Evolutionary conservation across 2,888 invertebrate species (phyloP).

Genomic region (Electrophaes corylata): DNA sequence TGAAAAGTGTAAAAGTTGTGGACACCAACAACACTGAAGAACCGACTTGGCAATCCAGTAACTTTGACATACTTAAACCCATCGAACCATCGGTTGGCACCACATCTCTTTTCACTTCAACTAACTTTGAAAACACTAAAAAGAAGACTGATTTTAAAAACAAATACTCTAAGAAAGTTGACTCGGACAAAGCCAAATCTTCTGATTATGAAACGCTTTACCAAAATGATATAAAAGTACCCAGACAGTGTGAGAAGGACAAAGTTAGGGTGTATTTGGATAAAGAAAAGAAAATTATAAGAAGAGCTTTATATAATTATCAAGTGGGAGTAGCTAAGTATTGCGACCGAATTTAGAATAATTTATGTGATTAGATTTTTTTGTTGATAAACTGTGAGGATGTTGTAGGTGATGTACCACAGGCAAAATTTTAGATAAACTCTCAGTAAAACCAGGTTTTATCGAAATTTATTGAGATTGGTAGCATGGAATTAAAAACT

Average conservation of each 20-base stretch:
- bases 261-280: slow-evolving; percentile 66
- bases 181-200: slow-evolving; percentile 6
- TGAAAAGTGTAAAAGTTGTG: slow-evolving; percentile 63
- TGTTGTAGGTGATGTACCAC: too few relatives aligned
- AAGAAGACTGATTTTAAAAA: slow-evolving; percentile 5
- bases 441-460: too few relatives aligned
- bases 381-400: too few relatives aligned
- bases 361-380: neutral
- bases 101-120: slow-evolving; percentile 13
- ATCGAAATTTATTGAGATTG: too few relatives aligned
- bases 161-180: neutral
- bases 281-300: slow-evolving; percentile 58
- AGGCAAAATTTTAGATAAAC: too few relatives aligned
- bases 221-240: slow-evolving; percentile 58
- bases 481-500: too few relatives aligned
- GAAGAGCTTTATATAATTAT: slow-evolving; percentile 42
- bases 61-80: slow-evolving; percentile 19
- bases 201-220: slow-evolving; percentile 65
- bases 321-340: slow-evolving; percentile 48
- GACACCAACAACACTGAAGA: slow-evolving; percentile 37
- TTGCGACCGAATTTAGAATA: slow-evolving; percentile 46
- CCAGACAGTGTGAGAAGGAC: slow-evolving; percentile 59
- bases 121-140: neutral
- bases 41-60: slow-evolving; percentile 16
- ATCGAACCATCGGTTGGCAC: slow-evolving; percentile 20